Base-by-base conservation (phyloP, 2,113 vertebrate species). In the Sinocyclocheilus anshuiensis region DNA sequence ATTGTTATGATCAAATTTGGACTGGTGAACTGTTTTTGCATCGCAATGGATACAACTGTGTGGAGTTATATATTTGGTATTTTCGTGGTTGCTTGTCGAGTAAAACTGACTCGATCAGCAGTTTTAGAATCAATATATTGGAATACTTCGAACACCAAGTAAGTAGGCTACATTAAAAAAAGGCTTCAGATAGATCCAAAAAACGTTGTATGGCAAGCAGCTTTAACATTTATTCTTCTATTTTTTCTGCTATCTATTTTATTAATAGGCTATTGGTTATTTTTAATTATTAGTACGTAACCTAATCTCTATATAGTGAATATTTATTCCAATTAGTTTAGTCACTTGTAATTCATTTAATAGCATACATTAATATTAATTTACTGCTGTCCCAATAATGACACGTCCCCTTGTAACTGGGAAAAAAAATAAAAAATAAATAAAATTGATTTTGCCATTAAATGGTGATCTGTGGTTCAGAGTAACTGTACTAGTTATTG, bases 101-200 rank as follows among this genome's bases (percentile, higher is more conserved):
- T 96, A 93, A 96, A 96, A 84, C 89, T 97, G 91, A 96, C 96
- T 91, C 94, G 97, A 77, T 96, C 97, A 89, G 94, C 97, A 92
- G 96, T 99, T 92, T 94, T 99, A 93, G 97, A 98, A 83, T 98
- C 98, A 89, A 98, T 99, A 90, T 98, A 99, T 92, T 99, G 98
- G 98, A 99, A 99, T 96, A 97, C 97, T 82, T 98, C 98, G 87
- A 99, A 99, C 93, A 96, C 96, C 26, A 89, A 79, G 88, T 89
- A 77, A 89, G 88, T 89, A 53, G 42, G 57, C 29, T 61, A 74
- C 33, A 48, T 57, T 13, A 4, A 33, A 6, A 39, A 39, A 39
- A 42, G 3, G 8, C 29, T 69, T 6, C 8, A 16, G 29, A 33
- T 33, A 33, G 29, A 33, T 33, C 61, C 11, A 26, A 61, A 24